Evolutionary conservation across 2,888 invertebrate genomes (phyloP).

Genomic region (Caenorhabditis auriculariae): DNA sequence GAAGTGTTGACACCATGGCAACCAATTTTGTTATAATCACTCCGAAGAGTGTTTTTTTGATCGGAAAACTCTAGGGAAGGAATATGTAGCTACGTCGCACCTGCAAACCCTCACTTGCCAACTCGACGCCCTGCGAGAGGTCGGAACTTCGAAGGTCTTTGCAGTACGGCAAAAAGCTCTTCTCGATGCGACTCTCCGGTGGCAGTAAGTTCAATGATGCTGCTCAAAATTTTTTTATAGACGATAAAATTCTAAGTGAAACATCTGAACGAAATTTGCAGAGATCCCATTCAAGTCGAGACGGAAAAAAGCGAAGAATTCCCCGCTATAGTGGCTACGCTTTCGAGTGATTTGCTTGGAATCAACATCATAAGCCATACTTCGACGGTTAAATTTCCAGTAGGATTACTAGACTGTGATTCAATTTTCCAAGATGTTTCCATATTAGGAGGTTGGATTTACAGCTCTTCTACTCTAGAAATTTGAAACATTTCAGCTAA

Average conservation of each 20-base stretch:
- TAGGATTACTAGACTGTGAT: conserved; percentile 22
- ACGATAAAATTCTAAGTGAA: too few relatives aligned
- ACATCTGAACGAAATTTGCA: conserved; percentile 9
- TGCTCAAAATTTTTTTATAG: background rate
- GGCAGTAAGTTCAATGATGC: background rate
- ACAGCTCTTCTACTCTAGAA: background rate
- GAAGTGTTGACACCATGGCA: too few relatives aligned
- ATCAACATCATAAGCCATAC: conserved; percentile 14
- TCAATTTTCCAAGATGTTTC: conserved; percentile 6
- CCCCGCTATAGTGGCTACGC: conserved; percentile 6
- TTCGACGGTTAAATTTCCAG: conserved; percentile 19
- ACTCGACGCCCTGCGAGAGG: too few relatives aligned
- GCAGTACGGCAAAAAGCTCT: background rate
- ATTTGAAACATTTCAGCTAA: conserved; percentile 6
- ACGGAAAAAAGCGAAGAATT: conserved; percentile 14
- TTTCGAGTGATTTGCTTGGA: conserved; percentile 23
- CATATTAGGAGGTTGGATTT: conserved; percentile 17
- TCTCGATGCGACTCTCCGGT: background rate
- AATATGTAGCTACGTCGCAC: too few relatives aligned
- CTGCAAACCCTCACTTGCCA: too few relatives aligned
- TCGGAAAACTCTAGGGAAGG: too few relatives aligned
- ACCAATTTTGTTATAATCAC: too few relatives aligned
- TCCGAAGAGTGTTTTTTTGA: too few relatives aligned
- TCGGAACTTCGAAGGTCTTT: too few relatives aligned
- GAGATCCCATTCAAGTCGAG: conserved; percentile 6